phyloP scores from a whole-genome alignment of 2,888 invertebrate genomes.

The Protodeltote pygarga region DNA sequence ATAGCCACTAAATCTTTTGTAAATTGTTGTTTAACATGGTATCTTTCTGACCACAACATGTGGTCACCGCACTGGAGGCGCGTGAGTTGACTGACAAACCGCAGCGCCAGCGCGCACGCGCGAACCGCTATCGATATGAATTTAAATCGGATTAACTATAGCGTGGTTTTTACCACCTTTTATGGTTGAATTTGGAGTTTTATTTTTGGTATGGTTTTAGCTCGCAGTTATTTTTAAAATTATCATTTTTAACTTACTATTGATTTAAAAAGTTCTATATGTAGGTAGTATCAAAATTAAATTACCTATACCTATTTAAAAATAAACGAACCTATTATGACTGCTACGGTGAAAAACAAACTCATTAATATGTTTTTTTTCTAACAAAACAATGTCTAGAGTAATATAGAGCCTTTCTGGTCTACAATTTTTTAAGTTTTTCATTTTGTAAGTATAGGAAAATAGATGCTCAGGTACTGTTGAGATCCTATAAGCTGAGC shows the following conservation, averaged over 20 bases:
- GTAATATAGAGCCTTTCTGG: too few relatives aligned
- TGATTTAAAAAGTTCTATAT: too few relatives aligned
- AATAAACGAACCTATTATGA: too few relatives aligned
- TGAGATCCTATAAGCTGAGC: too few relatives aligned
- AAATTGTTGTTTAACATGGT: slow-evolving; percentile 38
- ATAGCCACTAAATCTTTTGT: slow-evolving; percentile 33
- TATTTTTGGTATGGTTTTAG: slow-evolving; percentile 2
- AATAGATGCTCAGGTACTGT: too few relatives aligned
- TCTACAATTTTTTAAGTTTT: too few relatives aligned
- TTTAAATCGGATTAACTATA: slow-evolving; percentile 79
- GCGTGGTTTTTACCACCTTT: slow-evolving; percentile 40
- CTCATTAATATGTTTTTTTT: too few relatives aligned
- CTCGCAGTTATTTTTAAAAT: not conserved
- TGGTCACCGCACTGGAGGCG: slow-evolving; percentile 56
- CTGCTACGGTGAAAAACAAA: too few relatives aligned
- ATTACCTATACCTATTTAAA: too few relatives aligned
- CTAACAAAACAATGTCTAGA: too few relatives aligned
- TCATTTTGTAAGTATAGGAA: too few relatives aligned
- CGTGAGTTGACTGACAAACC: slow-evolving; percentile 71
- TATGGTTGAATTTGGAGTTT: slow-evolving; percentile 27
- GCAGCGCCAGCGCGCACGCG: slow-evolving; percentile 74
- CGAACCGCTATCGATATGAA: slow-evolving; percentile 76
- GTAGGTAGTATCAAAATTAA: too few relatives aligned
- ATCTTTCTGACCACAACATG: slow-evolving; percentile 31
- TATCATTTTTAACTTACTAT: not conserved